Evolutionary conservation across 2,797 vertebrate species (phyloP).

Genomic region (Benthosema pterotum): DNA sequence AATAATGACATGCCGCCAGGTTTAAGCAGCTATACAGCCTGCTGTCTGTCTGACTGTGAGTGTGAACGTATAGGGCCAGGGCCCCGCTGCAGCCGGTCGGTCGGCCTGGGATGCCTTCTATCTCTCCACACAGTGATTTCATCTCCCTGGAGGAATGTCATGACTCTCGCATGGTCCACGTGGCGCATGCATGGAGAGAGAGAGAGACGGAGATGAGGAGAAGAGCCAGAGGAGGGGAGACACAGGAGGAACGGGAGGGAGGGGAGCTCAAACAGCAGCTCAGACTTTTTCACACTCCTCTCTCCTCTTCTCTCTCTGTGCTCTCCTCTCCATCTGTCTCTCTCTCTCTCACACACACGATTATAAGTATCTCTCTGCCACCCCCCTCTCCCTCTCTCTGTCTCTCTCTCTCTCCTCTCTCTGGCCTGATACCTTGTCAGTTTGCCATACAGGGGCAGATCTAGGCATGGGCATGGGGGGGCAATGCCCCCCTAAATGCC

Average conservation of each 20-base stretch:
- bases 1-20: constrained; percentile 60
- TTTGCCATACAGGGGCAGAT: too few species aligned
- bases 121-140: constrained; percentile 70
- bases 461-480: too few species aligned
- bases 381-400: too few species aligned
- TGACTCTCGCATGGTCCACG: constrained; percentile 79
- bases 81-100: constrained; percentile 38
- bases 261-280: constrained; percentile 53
- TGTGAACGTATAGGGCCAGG: constrained; percentile 64
- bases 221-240: constrained; percentile 14
- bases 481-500: too few species aligned
- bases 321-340: too few species aligned
- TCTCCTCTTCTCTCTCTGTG: background rate
- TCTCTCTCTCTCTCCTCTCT: too few species aligned
- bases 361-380: too few species aligned
- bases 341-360: too few species aligned
- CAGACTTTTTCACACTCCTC: constrained; percentile 62
- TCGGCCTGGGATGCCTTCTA: constrained; percentile 47
- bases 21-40: constrained; percentile 53
- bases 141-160: constrained; percentile 82
- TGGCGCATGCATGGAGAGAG: constrained; percentile 55
- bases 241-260: constrained; percentile 1
- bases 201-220: background rate
- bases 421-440: too few species aligned
- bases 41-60: constrained; percentile 59